Conservation (phyloP, 1,140 invertebrate species). For the Monomorium pharaonis region DNA sequence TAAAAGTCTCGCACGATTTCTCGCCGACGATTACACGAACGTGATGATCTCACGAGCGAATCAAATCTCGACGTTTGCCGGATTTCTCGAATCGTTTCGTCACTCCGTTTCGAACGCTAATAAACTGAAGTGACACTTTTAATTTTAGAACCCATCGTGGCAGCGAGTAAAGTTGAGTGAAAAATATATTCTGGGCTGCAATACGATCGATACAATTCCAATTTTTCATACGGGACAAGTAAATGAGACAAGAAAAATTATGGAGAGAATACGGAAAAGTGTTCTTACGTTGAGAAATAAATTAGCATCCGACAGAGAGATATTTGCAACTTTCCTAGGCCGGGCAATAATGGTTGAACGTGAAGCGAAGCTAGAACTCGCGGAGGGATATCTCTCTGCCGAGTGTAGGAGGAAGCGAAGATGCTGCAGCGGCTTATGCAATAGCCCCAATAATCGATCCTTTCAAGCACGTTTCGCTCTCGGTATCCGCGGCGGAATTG, state of each 20-base stretch:
- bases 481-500: background rate
- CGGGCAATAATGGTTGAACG: background rate
- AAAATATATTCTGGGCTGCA: background rate
- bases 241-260: background rate
- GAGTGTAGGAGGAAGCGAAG: slow-evolving; percentile 34
- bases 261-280: background rate
- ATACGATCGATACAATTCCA: background rate
- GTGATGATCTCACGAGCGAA: background rate
- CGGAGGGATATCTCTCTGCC: background rate
- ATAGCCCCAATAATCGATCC: slow-evolving; percentile 43
- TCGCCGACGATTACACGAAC: background rate
- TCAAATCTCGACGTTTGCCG: background rate
- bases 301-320: background rate
- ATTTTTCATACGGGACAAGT: background rate
- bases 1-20: slow-evolving; percentile 15
- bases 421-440: slow-evolving; percentile 41
- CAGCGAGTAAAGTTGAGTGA: no score
- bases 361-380: background rate
- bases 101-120: background rate
- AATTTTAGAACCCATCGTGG: background rate
- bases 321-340: background rate
- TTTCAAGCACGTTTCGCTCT: slow-evolving; percentile 33
- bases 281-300: background rate
- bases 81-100: background rate
- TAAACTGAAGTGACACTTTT: background rate